A percentile compares a stretch with the other conserved stretches of the same genome.
Conservation (phyloP, 2,113 vertebrate genomes). For the Conger conger region DNA sequence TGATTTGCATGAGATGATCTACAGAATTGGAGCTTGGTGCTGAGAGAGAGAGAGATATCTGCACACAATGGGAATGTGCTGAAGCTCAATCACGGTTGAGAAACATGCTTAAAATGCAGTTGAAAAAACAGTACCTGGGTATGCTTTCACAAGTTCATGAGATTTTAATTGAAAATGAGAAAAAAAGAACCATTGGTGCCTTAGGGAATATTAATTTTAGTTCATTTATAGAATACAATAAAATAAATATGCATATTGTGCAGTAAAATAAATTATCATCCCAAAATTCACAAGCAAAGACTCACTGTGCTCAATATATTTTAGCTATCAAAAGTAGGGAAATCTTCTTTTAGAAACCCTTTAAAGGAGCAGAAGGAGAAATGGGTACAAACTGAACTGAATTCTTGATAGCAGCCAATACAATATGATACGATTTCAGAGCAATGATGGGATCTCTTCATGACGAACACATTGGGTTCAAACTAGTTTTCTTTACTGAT, state of each 20-base stretch:
- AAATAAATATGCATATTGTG: not conserved
- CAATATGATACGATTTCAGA: not conserved
- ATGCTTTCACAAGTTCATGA: constrained; percentile 23
- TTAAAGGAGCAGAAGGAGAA: not conserved
- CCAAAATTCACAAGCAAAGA: not conserved
- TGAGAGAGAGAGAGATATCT: not conserved
- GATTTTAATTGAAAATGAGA: constrained; percentile 19
- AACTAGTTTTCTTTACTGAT: not conserved
- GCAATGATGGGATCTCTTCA: not conserved
- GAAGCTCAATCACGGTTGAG: not conserved
- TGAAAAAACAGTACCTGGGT: not conserved
- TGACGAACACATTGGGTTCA: not conserved
- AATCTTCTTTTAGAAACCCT: not conserved
- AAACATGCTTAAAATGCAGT: not conserved
- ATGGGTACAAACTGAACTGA: not conserved
- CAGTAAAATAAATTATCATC: not conserved
- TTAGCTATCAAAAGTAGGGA: not conserved
- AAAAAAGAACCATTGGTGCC: not conserved
- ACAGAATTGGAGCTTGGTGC: constrained; percentile 18
- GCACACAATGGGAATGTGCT: not conserved
- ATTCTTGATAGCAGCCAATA: not conserved
- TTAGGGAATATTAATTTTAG: not conserved
- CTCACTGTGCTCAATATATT: not conserved
- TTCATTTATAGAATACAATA: not conserved
- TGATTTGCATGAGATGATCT: constrained; percentile 33